Base-by-base conservation (phyloP, 2,888 invertebrate genomes). In the Zootermopsis nevadensis region DNA sequence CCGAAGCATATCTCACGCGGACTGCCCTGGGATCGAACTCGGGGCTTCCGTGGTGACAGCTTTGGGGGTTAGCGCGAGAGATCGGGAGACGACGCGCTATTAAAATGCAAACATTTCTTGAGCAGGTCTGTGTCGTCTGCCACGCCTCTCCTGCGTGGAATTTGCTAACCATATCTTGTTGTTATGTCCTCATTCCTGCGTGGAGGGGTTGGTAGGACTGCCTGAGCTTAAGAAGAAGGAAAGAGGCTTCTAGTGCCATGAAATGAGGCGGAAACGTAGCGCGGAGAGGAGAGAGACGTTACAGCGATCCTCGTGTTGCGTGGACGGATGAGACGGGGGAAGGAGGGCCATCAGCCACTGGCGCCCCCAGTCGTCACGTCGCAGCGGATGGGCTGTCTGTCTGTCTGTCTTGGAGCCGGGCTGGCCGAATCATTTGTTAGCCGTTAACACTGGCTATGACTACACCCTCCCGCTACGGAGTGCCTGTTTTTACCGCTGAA, bases 141-240 rank as follows among this genome's bases (percentile, higher is more conserved):
- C 27, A 12, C 27, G n/a, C 27, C 60, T 60, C 60, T 33, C 72
- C 33, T 42, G 15, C n/a, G 7, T 42, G 38, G 42, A 42, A 76
- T 76, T 76, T 30, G 42, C 76, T 76, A 76, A 76, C 42, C 76
- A 76, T 30, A 48, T 76, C 76, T 76, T 76, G 76, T 76, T 76
- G n/a, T n/a, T 76, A 76, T 76, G n/a, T 27, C 60, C n/a, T 60
- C 60, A 60, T 60, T 27, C 60, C 60, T n/a, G n/a, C n/a, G n/a
- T n/a, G n/a, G 27, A 3, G 27, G n/a, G 60, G 60, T 0, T 60
- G 60, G n/a, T 60, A 4, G 60, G 60, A 27, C 1, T 60, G 60
- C 60, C 2, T 48, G 48, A 60, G 60, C 27, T 60, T n/a, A 60
- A 53, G 4, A 10, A 38, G 38, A 4, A 7, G 3, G 19, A 60